phyloP scores from a whole-genome alignment of 2,888 invertebrate genomes.

The Ophioninae sp. region DNA sequence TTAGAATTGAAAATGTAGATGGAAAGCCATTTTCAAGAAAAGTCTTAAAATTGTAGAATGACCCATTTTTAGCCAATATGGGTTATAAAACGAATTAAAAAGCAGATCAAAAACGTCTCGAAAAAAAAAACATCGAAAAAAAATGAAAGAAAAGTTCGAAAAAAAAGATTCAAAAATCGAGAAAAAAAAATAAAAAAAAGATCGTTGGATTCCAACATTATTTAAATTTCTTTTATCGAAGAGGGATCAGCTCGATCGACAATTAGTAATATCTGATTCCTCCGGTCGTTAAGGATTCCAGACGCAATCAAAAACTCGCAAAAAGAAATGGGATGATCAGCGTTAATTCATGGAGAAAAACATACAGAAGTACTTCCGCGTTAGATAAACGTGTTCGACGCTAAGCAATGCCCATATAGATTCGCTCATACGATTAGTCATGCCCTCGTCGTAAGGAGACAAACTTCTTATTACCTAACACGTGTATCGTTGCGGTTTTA shows the following conservation, averaged over 20 bases:
- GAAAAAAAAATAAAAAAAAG: too few species aligned
- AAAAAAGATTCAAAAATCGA: too few species aligned
- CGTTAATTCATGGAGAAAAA: background rate
- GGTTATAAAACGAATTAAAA: too few species aligned
- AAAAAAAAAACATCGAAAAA: too few species aligned
- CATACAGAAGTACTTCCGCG: background rate
- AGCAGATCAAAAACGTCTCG: too few species aligned
- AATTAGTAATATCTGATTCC: background rate
- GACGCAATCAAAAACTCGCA: background rate
- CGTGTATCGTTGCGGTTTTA: constrained; percentile 37
- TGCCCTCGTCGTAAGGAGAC: constrained; percentile 37
- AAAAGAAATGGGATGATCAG: background rate
- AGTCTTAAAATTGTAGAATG: too few species aligned
- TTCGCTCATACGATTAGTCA: constrained; percentile 33
- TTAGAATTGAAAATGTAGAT: too few species aligned
- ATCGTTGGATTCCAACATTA: too few species aligned
- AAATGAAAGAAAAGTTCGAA: too few species aligned
- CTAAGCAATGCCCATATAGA: background rate
- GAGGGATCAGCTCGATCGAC: background rate
- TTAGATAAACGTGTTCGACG: background rate
- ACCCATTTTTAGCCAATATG: too few species aligned
- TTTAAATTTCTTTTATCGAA: too few species aligned
- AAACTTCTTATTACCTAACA: constrained; percentile 46
- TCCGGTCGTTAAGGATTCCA: background rate
- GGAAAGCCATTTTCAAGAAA: too few species aligned